Evolutionary conservation across 2,888 invertebrate species (phyloP), one percentile per base, ranked within the genome.

Genomic region (Lathronympha strigana): DNA sequence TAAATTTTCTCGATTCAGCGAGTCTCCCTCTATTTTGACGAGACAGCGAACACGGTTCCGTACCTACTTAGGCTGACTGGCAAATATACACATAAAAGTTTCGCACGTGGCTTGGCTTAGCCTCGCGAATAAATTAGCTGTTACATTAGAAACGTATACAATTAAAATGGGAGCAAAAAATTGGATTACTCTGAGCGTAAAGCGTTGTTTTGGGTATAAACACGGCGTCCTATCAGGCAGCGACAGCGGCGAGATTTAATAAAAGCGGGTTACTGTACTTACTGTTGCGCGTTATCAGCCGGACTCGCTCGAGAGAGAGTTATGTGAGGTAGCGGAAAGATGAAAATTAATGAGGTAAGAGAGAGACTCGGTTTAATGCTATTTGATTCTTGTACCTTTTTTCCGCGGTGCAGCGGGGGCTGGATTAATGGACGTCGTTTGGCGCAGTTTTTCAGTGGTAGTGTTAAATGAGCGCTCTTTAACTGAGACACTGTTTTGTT

Each of bases 281-380:
- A 70, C 76, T 79, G 76, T 75, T 84, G 83, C 80, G 78, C 83
- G 87, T 92, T 92, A 92, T 92, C 91, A 80, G 79, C 83, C 88
- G 88, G 86, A 85, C 83, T 88, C 91, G 83, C 82, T 92, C 88
- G 83, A 88, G 85, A 81, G 88, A 87, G 87, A 92, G 88, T 91
- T 91, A 92, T 90, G 91, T 86, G 84, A 83, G 84, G 84, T 86
- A 79, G 67, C 72, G 83, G 79, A 85, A 85, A 90, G 91, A 91
- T 90, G 91, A 90, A 90, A 92, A 92, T 91, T 92, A 92, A 92
- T 91, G 92, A 92, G 87, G 81, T 86, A 89, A 88, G 87, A 90
- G 83, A 83, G 87, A 87, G 84, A 28, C 79, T 79, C 77, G 80
- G 82, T 82, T 81, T 85, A 82, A 80, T 80, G 77, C 80, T 77